Base-by-base conservation (phyloP, 2,888 invertebrate species). In the Dioctria linearis region DNA sequence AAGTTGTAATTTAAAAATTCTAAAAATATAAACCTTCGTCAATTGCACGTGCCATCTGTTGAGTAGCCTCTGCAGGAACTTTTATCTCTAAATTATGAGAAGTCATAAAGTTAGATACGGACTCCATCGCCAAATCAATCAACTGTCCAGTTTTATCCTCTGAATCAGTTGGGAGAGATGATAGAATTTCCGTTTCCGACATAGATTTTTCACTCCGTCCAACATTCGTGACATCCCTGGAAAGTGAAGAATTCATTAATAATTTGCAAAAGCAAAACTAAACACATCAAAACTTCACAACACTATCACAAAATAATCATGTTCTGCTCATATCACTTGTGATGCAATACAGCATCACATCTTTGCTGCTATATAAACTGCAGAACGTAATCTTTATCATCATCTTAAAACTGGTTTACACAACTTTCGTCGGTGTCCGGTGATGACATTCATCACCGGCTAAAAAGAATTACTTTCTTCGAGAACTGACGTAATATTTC, bases 21-120 rank as follows among this genome's bases (percentile, higher is more conserved):
- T 4, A 49, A 57, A 42, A 83, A 37, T 39, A 78, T 54, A 11
- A 88, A 94, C 95, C 95, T 93, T 95, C 95, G 89, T 93, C 93
- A 84, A 95, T 90, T 51, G 95, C 93, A 82, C 94, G 91, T 0
- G 94, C 92, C 39, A 95, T 90, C 83, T 91, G 91, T 82, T 90
- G 90, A 3, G 92, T 88, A 79, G 93, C 91, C 80, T 93, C 92
- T 42, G 93, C 91, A 65, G 94, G 93, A 80, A 95, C 89, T 86
- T 93, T 93, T 43, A 96, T 90, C 86, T 94, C 93, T 75, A 96
- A 82, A 83, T 91, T 91, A 87, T 93, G 92, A 40, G 90, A 91
- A 84, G 90, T 89, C 81, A 93, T 86, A 87, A 94, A 92, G 42
- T 91, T 90, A 67, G 90, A 85, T 40, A 90, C 90, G 8, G 92